Conservation (phyloP, 2,797 vertebrate species). For the Steatocranus sp. region DNA sequence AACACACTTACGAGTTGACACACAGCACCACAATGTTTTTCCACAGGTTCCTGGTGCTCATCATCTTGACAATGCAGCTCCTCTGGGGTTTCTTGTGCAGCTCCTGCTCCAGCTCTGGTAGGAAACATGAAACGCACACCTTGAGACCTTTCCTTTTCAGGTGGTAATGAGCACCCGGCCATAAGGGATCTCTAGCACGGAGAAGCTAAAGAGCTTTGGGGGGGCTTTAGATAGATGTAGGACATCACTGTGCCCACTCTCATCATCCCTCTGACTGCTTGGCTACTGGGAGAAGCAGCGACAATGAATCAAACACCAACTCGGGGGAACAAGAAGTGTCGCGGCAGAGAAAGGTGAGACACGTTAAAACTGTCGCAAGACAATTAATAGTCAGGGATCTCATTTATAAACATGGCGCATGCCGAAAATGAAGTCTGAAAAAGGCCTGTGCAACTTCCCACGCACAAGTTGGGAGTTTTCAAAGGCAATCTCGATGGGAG, state of each 20-base stretch:
- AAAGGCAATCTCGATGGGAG: neutral
- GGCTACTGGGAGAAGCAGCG: neutral
- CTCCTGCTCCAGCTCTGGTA: slow-evolving; percentile 90
- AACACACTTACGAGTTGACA: slow-evolving; percentile 93
- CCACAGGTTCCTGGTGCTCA: slow-evolving; percentile 95
- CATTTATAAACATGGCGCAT: neutral
- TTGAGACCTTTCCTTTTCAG: slow-evolving; percentile 37
- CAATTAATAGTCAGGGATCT: neutral
- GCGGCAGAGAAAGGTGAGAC: neutral
- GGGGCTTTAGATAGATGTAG: neutral
- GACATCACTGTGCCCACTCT: neutral
- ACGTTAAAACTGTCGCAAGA: neutral
- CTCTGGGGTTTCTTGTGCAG: slow-evolving; percentile 86
- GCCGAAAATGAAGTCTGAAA: neutral
- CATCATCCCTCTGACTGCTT: slow-evolving; percentile 5
- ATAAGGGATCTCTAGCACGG: neutral
- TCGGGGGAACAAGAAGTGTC: neutral
- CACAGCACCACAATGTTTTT: slow-evolving; percentile 96
- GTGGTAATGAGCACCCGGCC: slow-evolving; percentile 30
- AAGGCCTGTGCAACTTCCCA: neutral
- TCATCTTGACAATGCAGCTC: slow-evolving; percentile 92
- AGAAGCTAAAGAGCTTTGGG: slow-evolving; percentile 2
- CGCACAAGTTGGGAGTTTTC: neutral
- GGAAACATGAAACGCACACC: slow-evolving; percentile 49
- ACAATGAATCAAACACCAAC: neutral